phyloP scores from a whole-genome alignment of 2,888 invertebrate genomes.

The Drosophila aldrichi region DNA sequence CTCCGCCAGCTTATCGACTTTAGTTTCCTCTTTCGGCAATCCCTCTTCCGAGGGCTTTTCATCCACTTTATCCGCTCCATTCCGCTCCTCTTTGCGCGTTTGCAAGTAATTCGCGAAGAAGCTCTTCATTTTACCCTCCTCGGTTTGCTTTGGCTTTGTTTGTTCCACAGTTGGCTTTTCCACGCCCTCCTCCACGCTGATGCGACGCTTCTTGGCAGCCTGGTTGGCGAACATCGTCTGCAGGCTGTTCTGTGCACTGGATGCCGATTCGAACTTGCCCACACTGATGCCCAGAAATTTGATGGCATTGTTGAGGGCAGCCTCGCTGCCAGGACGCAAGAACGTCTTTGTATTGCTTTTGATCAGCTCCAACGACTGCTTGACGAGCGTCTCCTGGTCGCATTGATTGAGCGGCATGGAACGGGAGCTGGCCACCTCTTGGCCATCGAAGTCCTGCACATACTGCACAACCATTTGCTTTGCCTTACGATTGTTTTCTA shows the following conservation, averaged over 20 bases:
- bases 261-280: slow-evolving; percentile 90
- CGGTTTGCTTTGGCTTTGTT: slow-evolving; percentile 46
- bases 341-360: slow-evolving; percentile 87
- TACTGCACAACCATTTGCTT: slow-evolving; percentile 91
- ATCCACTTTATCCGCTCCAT: background rate
- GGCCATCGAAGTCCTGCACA: slow-evolving; percentile 86
- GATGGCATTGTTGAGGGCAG: slow-evolving; percentile 86
- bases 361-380: slow-evolving; percentile 89
- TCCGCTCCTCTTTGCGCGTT: slow-evolving; percentile 19
- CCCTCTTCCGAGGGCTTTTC: background rate
- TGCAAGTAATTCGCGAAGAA: slow-evolving; percentile 72
- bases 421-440: slow-evolving; percentile 89
- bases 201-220: slow-evolving; percentile 70
- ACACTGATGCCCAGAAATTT: slow-evolving; percentile 91
- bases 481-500: slow-evolving; percentile 93
- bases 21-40: background rate
- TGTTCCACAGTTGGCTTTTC: slow-evolving; percentile 21
- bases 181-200: slow-evolving; percentile 54
- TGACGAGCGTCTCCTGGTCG: slow-evolving; percentile 89
- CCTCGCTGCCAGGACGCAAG: slow-evolving; percentile 76
- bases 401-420: slow-evolving; percentile 88
- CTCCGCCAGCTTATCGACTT: background rate
- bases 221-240: slow-evolving; percentile 87
- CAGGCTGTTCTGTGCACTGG: slow-evolving; percentile 86
- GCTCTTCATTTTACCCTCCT: slow-evolving; percentile 61